Evolutionary conservation across 1,140 invertebrate genomes (phyloP), one percentile per base, ranked within the genome.

Genomic region (Lordiphosa clarofinis): DNA sequence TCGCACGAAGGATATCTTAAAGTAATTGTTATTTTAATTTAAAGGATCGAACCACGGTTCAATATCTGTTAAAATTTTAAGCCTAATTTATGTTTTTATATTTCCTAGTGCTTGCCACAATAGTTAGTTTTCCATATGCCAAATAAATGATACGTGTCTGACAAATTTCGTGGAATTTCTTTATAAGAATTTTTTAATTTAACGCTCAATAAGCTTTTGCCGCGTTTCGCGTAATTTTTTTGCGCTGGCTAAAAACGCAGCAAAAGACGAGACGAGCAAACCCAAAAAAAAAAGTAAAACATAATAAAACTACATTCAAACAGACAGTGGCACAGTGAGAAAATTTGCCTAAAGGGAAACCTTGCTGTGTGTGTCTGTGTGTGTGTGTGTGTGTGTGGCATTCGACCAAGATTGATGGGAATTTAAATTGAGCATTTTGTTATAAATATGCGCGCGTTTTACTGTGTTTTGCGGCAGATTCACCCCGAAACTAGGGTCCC

Each of bases 381-480:
- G n/a, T 33, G 28, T 38, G n/a, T 67, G 35, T 19, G 33, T 49
- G 57, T 37, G 54, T 49, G 48, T 59, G 49, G 35, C 43, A 56
- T 47, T 62, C 59, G 54, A 73, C 81, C 60, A 71, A 61, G 52
- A 57, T 73, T 64, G 49, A 73, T 56, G 57, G 50, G 56, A 61
- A 55, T 62, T 67, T 76, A 82, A 86, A 86, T 86, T 86, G 75
- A 76, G 72, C 81, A 87, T 86, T 86, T 81, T 68, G 82, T 75
- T 86, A 82, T 86, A 86, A 86, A 86, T 86, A 86, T 82, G 67
- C 68, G 72, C 81, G 72, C 81, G 65, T 81, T 81, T 81, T 68
- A 86, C 82, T 81, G 60, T 78, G 61, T 81, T 81, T 75, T 82
- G 79, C 73, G 73, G 78, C 69, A 67, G 60, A 71, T 56, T 57